Evolutionary conservation across 2,113 vertebrate genomes (phyloP), one percentile per base, ranked within the genome.

Genomic region (Clupea harengus): DNA sequence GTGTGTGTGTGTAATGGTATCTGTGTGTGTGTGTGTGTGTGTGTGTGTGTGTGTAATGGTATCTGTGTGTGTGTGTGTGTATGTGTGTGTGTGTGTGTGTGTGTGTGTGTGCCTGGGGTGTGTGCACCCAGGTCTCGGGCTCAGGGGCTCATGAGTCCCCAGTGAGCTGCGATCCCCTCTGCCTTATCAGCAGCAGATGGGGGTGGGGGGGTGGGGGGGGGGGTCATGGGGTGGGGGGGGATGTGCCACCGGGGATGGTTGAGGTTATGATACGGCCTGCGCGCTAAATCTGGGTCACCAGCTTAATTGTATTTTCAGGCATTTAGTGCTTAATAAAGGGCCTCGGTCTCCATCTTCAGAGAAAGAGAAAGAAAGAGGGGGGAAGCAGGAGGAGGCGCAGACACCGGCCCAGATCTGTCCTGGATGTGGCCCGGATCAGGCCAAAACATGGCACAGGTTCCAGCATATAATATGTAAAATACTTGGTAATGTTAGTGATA

Each of bases 231-330:
- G 52, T 15, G 78, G 32, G 44, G 13, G 11, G 57, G 85, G 6
- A 28, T 39, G 72, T 15, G 75, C 85, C 85, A 88, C 45, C 81
- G 82, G 81, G 86, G 82, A 45, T 7, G 80, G 86, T 84, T 45
- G 13, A 28, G 83, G 89, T 87, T 82, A 88, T 28, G 28, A 87
- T 54, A 47, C 72, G 87, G 89, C 86, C 87, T 86, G 60, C 60
- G 1, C 52, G 22, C 54, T 3, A 83, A 82, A 88, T 89, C 86
- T 87, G 85, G 85, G 89, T 90, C 90, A 83, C 81, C 5, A 83
- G 83, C 86, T 89, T 91, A 92, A 92, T 92, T 90, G 85, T 91
- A 57, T 91, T 88, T 88, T 91, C 83, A 67, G 88, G 81, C 64
- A 67, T 86, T 87, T 60, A 85, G 83, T 82, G 50, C 81, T 87